Percentiles rank a stretch among this genome's conserved stretches.
These are phyloP conservation scores for Patiria miniata DNA, from an alignment of 35 echinoderm and acorn worm species.

Conservation along the genomic window DNA sequence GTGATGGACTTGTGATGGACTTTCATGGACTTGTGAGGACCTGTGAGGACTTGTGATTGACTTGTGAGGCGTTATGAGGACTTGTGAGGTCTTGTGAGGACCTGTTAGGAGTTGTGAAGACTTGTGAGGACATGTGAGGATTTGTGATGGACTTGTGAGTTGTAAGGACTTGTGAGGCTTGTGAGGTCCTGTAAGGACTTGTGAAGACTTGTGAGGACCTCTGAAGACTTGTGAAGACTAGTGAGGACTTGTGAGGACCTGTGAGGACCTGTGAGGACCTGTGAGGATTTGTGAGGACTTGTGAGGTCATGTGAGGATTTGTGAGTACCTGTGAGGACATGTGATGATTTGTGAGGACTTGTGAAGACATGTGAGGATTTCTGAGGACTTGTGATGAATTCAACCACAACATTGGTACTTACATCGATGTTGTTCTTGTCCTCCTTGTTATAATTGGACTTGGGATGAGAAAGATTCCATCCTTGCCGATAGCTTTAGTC, in stretches of 20 bases:
- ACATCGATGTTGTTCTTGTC: constrained; percentile 12
- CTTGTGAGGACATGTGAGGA: no score
- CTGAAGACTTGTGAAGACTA: neutral
- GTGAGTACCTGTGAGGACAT: neutral
- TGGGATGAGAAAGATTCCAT: neutral
- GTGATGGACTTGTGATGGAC: no score
- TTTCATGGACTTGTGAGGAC: no score
- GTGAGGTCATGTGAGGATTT: neutral
- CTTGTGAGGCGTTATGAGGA: no score
- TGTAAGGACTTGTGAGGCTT: no score
- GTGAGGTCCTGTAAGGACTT: no score
- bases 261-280: neutral
- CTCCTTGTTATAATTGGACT: constrained; percentile 12
- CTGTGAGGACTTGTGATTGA: no score
- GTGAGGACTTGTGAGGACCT: neutral
- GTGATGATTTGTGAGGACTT: no score
- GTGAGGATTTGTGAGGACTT: no score
- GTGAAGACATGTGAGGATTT: neutral
- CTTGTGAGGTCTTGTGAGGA: no score
- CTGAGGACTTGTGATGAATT: neutral
- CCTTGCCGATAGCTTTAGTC: neutral
- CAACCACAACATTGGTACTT: neutral
- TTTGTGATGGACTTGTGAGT: no score
- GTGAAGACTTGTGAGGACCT: neutral
- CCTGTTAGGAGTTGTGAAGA: no score